Base-by-base conservation (phyloP, 1,140 invertebrate species). In the Alviniconcha marisindica region DNA sequence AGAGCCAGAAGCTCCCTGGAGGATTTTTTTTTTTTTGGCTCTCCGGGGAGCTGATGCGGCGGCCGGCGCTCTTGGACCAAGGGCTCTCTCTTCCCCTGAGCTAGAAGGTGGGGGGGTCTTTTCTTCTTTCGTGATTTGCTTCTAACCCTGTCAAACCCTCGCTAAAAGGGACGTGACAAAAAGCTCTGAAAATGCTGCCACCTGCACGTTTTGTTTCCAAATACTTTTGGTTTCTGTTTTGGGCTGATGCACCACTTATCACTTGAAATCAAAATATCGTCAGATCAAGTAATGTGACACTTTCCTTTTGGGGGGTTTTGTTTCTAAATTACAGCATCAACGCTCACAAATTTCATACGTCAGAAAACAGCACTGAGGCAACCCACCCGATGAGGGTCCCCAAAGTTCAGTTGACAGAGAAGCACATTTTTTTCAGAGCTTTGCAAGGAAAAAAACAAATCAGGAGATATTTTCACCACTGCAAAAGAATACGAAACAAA, bases 401-500 rank as follows among this genome's bases (percentile, higher is more conserved):
- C n/a, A n/a, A n/a, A n/a, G n/a, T n/a, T n/a, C n/a, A n/a, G n/a
- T n/a, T n/a, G n/a, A n/a, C 44, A 48, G 44, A 48, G 7, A 48
- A 48, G 5, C 18, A 48, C 18, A 10, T 48, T 48, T 48, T 63
- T 63, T 51, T 51, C 42, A 54, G 42, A 31, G n/a, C 73, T 54
- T 24, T 48, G 69, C 36, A 71, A 48, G 14, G 38, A 12, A 21
- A 51, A 69, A 44, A 40, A 71, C 38, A 36, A 83, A 80, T 42
- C 56, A 74, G 81, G 71, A 44, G 63, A 83, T 56, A 74, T 48
- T 71, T 40, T 54, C 48, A 77, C 42, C 48, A 60, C 56, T 56
- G 73, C 48, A 71, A 56, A 82, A 79, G 69, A 73, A 31, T 38
- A n/a, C 66, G 18, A 36, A 12, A 74, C 18, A 56, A 74, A 24